Evolutionary conservation across 64 coral and sea anemone species (phyloP).

Genomic region (Pocillopora verrucosa): DNA sequence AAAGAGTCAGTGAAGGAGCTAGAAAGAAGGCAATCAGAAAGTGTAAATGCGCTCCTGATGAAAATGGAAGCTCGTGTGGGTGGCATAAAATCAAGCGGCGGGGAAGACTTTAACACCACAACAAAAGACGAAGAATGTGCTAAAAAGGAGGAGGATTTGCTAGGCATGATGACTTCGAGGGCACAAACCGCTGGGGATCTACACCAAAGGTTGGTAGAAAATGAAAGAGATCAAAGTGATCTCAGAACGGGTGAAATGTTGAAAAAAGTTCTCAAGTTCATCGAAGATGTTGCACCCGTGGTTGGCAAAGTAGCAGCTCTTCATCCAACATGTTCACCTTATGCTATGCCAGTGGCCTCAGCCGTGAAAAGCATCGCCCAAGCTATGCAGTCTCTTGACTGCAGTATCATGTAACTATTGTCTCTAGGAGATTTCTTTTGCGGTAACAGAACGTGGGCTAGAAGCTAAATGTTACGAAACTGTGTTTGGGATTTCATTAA

Average conservation of each 20-base stretch:
- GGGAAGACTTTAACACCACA: no score
- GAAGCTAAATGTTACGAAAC: no score
- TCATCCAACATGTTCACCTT: not conserved
- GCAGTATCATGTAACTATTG: slow-evolving; percentile 11
- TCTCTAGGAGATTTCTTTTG: no score
- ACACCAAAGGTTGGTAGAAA: slow-evolving; percentile 1
- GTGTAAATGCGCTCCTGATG: no score
- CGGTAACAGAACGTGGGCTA: no score
- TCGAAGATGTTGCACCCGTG: not conserved
- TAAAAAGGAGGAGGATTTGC: not conserved
- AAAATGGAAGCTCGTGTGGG: no score
- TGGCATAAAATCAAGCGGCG: no score
- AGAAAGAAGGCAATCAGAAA: no score
- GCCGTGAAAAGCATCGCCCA: not conserved
- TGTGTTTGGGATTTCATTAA: no score
- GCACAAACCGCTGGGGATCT: not conserved
- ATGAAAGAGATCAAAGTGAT: not conserved
- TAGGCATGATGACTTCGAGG: not conserved
- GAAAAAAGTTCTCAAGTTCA: not conserved
- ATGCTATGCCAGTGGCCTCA: not conserved
- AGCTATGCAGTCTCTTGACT: not conserved
- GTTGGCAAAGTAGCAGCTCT: not conserved
- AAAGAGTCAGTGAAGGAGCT: no score
- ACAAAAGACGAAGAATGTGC: not conserved
- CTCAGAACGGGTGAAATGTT: not conserved